A percentile compares a stretch with the other conserved stretches of the same genome.
Conservation (phyloP, 2,113 vertebrate species). For the Hepsetus odoe region DNA sequence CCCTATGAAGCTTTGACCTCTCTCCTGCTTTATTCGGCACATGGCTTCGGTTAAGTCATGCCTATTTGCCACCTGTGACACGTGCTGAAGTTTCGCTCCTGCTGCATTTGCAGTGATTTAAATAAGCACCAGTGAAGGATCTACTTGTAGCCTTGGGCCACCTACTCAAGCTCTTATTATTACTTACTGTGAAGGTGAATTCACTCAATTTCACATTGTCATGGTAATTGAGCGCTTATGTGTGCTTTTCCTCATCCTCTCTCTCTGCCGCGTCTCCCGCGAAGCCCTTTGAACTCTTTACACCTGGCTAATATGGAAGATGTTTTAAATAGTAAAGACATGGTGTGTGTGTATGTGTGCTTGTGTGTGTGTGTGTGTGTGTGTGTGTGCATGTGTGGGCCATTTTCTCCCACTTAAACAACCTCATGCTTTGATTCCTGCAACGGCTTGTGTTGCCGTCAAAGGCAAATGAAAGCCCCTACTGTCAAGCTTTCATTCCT, state of each 20-base stretch:
- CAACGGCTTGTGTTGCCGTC: not conserved
- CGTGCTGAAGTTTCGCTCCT: constrained; percentile 21
- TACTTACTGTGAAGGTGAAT: constrained; percentile 57
- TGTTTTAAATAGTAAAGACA: not conserved
- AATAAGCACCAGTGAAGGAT: constrained; percentile 44
- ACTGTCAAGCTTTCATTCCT: not conserved
- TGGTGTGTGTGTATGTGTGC: not conserved
- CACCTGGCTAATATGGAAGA: constrained; percentile 32
- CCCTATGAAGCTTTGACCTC: not conserved
- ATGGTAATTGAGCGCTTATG: constrained; percentile 58
- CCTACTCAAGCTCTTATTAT: constrained; percentile 50
- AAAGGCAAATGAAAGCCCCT: not conserved
- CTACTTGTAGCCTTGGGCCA: constrained; percentile 43
- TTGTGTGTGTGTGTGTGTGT: not conserved
- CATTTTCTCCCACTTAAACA: not conserved
- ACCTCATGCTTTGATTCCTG: not conserved
- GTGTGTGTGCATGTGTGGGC: not conserved
- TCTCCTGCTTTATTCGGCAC: not conserved
- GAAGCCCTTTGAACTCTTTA: constrained; percentile 4
- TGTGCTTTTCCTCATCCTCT: constrained; percentile 21
- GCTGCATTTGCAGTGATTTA: constrained; percentile 46
- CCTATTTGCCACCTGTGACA: constrained; percentile 40
- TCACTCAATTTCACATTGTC: constrained; percentile 54
- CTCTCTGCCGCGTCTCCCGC: constrained; percentile 13
- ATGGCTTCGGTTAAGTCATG: not conserved